These are phyloP conservation scores for Daubentonia madagascariensis DNA, from an alignment of 2,113 vertebrate genomes.

Conservation along the genomic window DNA sequence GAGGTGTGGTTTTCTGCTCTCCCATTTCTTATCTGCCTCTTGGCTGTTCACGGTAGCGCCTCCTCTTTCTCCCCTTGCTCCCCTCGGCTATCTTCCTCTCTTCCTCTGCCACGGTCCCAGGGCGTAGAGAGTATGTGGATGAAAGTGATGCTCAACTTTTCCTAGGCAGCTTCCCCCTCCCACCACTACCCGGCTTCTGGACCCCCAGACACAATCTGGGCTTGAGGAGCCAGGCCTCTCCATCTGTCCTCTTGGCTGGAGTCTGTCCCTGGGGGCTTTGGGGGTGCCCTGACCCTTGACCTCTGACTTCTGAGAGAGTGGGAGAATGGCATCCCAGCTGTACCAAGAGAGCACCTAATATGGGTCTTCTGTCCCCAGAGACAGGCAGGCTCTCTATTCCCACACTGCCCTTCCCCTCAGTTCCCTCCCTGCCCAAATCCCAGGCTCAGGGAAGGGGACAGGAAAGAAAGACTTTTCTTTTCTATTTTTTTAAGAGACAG, in stretches of 20 bases:
- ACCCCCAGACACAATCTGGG: neutral
- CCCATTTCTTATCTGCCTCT: neutral
- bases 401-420: neutral
- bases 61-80: neutral
- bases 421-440: neutral
- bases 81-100: neutral
- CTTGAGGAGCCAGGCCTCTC: neutral
- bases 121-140: neutral
- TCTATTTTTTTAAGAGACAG: neutral
- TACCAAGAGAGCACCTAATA: conserved; percentile 50
- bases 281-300: conserved; percentile 38
- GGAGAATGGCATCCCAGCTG: conserved; percentile 29
- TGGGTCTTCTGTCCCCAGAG: conserved; percentile 48
- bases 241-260: conserved; percentile 45
- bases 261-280: conserved; percentile 2
- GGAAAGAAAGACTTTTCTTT: neutral
- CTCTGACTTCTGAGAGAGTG: conserved; percentile 33
- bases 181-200: neutral
- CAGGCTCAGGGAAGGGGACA: neutral
- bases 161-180: neutral
- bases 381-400: neutral
- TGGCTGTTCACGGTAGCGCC: neutral
- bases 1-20: neutral
- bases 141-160: neutral
- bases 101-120: neutral